Evolutionary conservation across 2,797 vertebrate species (phyloP).

Genomic region (Sebastes matsubarae): DNA sequence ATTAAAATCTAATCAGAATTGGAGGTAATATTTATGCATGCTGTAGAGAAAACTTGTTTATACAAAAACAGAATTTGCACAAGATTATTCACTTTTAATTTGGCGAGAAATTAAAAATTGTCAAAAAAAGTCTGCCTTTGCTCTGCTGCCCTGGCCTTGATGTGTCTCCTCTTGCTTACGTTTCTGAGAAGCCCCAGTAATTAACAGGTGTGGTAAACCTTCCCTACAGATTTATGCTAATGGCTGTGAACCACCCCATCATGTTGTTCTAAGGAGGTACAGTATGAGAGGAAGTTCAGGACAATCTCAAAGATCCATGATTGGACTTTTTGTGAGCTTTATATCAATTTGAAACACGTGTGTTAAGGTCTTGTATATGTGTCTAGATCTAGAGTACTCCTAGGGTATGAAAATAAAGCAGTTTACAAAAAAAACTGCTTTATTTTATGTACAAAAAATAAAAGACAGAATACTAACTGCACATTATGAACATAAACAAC

Average conservation of each 20-base stretch:
- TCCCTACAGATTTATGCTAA: conserved; percentile 60
- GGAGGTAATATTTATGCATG: conserved; percentile 27
- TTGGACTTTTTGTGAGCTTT: conserved; percentile 21
- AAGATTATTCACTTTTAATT: conserved; percentile 46
- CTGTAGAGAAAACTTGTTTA: conserved; percentile 17
- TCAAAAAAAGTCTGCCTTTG: conserved; percentile 22
- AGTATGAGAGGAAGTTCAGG: conserved; percentile 19
- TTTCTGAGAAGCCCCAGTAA: conserved; percentile 41
- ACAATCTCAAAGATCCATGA: conserved; percentile 13
- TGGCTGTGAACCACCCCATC: conserved; percentile 18
- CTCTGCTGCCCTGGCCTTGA: conserved; percentile 50
- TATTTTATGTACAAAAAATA: not conserved
- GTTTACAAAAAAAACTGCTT: not conserved
- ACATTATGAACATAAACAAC: too few species aligned
- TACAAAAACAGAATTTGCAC: conserved; percentile 30
- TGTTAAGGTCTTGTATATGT: not conserved
- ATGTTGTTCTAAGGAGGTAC: conserved; percentile 21
- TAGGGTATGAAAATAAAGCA: not conserved
- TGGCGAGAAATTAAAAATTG: conserved; percentile 31
- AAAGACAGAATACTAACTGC: not conserved
- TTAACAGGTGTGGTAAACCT: conserved; percentile 55
- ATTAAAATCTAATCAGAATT: conserved; percentile 26
- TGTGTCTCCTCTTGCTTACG: conserved; percentile 44
- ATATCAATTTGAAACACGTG: not conserved
- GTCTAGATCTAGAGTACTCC: not conserved